A percentile compares a stretch with the other conserved stretches of the same genome.
Evolutionary conservation across 2,888 invertebrate genomes (phyloP).

Genomic region (Caradrina clavipalpis): DNA sequence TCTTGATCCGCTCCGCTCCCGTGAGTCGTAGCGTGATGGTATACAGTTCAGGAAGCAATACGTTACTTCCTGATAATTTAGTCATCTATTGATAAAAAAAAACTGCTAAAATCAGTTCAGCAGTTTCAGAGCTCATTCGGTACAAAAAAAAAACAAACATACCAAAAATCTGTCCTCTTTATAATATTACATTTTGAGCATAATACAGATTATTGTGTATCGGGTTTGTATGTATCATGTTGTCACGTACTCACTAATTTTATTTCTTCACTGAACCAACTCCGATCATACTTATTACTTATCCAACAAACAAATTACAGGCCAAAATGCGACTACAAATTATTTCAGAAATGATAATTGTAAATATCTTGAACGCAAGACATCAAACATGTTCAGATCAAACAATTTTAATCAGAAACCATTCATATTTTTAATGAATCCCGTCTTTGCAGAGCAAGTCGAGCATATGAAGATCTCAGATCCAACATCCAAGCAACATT

Average conservation of each 20-base stretch:
- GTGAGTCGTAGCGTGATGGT: too few species aligned
- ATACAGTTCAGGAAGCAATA: too few species aligned
- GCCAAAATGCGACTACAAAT: neutral
- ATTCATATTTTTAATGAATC: conserved; percentile 73
- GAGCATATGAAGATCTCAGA: conserved; percentile 78
- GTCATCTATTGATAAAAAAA: too few species aligned
- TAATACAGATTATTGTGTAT: too few species aligned
- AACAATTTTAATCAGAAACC: conserved; percentile 69
- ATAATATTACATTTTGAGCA: too few species aligned
- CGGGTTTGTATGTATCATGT: neutral
- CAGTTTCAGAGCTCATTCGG: too few species aligned
- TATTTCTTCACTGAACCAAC: neutral
- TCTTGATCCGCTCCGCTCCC: too few species aligned
- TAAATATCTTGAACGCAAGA: conserved; percentile 54
- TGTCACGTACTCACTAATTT: neutral
- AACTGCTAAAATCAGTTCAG: too few species aligned
- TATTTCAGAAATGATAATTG: conserved; percentile 38
- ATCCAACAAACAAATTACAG: conserved; percentile 20
- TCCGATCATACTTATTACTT: neutral
- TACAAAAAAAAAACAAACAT: too few species aligned
- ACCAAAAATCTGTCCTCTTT: too few species aligned
- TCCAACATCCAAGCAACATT: conserved; percentile 64
- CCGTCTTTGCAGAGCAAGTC: conserved; percentile 69
- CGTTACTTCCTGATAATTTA: too few species aligned
- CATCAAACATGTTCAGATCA: conserved; percentile 65